phyloP scores from a whole-genome alignment of 2,888 invertebrate species.

The Mythimna lalbum region DNA sequence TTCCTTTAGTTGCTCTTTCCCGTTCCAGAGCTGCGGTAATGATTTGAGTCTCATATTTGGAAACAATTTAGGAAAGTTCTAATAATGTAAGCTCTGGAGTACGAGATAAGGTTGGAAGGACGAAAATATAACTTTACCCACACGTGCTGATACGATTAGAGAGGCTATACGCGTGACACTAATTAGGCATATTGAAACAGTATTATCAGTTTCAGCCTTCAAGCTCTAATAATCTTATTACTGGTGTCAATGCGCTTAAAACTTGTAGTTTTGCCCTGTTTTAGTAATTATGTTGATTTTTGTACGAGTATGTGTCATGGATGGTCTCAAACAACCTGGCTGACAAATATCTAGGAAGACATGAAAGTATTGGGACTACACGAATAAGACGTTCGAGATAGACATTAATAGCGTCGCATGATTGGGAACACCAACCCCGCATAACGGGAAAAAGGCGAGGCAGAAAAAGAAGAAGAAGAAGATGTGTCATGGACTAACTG shows the following conservation, averaged over 20 bases:
- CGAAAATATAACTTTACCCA: not conserved
- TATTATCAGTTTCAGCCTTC: constrained; percentile 37
- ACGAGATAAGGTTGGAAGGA: not conserved
- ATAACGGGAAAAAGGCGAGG: too few species aligned
- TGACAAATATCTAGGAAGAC: too few species aligned
- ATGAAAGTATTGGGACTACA: too few species aligned
- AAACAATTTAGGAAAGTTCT: not conserved
- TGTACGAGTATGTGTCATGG: not conserved
- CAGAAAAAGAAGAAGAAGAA: too few species aligned
- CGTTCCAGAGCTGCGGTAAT: not conserved
- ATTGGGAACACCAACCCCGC: too few species aligned
- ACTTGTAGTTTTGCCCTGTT: constrained; percentile 4
- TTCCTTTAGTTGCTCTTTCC: too few species aligned
- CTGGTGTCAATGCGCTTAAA: not conserved
- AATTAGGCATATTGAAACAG: constrained; percentile 32
- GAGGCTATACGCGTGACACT: constrained; percentile 46
- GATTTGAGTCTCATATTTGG: not conserved
- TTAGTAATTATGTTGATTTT: constrained; percentile 3
- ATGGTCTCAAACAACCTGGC: too few species aligned
- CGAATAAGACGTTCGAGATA: too few species aligned
- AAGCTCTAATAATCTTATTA: constrained; percentile 33
- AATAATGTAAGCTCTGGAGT: not conserved
- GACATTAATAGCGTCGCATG: too few species aligned
- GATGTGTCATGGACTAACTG: not conserved
- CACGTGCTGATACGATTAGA: constrained; percentile 43